Base-by-base conservation (phyloP, 2,797 vertebrate species). In the Megalops cyprinoides region DNA sequence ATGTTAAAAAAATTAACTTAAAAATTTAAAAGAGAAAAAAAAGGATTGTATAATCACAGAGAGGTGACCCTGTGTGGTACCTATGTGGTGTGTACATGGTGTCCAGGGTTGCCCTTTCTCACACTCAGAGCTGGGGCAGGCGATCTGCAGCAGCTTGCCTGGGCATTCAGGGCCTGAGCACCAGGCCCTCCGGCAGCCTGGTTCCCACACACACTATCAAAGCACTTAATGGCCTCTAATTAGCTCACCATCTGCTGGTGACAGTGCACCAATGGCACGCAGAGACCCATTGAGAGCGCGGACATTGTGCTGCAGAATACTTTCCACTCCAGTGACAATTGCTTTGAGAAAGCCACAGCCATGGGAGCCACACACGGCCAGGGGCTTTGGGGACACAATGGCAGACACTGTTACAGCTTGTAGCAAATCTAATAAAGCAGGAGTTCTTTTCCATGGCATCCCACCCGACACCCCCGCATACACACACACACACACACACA, bases 261-360 rank as follows among this genome's bases (percentile, higher is more conserved):
- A 95, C 95, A 94, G 94, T 92, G 91, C 91, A 94, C 91, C 90
- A 88, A 94, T 93, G 94, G 95, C 95, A 93, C 94, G 93, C 90
- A 92, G 94, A 92, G 92, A 91, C 91, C 94, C 92, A 95, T 96
- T 96, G 94, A 96, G 93, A 93, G 92, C 87, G 86, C 67, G 85
- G 95, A 92, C 95, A 96, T 96, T 97, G 96, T 97, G 93, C 90
- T 82, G 90, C 91, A 94, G 94, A 96, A 97, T 96, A 94, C 92
- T 95, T 96, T 97, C 96, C 96, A 96, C 95, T 93, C 92, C 93
- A 94, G 88, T 95, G 93, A 93, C 94, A 93, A 95, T 94, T 92
- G 94, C 93, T 92, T 94, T 91, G 95, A 94, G 95, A 95, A n/a
- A 91, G 91, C 89, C 85, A 85, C 85, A 88, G 90, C 90, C 90